Percentiles rank a stretch among this genome's conserved stretches.
These are phyloP conservation scores for Oithona nana DNA, from an alignment of 2,888 invertebrate species.

Conservation along the genomic window DNA sequence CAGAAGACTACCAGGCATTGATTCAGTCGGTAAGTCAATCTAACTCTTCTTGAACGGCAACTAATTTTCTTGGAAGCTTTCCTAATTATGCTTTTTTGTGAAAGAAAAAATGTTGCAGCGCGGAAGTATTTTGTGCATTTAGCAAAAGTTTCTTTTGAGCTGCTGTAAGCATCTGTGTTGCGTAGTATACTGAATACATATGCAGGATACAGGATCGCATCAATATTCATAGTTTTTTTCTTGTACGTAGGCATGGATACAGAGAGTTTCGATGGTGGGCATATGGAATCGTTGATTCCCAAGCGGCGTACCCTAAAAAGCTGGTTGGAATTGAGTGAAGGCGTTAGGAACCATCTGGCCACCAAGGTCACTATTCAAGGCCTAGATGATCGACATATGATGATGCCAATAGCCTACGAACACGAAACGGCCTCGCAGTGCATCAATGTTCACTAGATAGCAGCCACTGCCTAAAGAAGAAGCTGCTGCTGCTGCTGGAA, in stretches of 20 bases:
- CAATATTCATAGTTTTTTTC: too few relatives aligned
- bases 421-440: neutral
- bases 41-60: neutral
- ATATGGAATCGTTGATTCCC: neutral
- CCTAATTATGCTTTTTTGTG: too few relatives aligned
- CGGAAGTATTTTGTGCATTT: too few relatives aligned
- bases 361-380: neutral
- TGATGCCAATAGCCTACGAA: neutral
- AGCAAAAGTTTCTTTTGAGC: too few relatives aligned
- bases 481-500: too few relatives aligned
- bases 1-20: constrained; percentile 6
- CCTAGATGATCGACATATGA: neutral
- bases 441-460: neutral
- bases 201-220: too few relatives aligned
- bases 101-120: too few relatives aligned
- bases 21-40: constrained; percentile 4
- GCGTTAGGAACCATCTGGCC: neutral
- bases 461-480: neutral
- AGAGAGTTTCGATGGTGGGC: too few relatives aligned
- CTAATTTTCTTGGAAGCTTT: too few relatives aligned
- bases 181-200: too few relatives aligned
- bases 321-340: constrained; percentile 8
- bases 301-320: neutral
- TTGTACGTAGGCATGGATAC: too few relatives aligned
- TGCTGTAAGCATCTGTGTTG: too few relatives aligned